phyloP scores from a whole-genome alignment of 2,113 vertebrate genomes.

The Microcebus griseorufus region DNA sequence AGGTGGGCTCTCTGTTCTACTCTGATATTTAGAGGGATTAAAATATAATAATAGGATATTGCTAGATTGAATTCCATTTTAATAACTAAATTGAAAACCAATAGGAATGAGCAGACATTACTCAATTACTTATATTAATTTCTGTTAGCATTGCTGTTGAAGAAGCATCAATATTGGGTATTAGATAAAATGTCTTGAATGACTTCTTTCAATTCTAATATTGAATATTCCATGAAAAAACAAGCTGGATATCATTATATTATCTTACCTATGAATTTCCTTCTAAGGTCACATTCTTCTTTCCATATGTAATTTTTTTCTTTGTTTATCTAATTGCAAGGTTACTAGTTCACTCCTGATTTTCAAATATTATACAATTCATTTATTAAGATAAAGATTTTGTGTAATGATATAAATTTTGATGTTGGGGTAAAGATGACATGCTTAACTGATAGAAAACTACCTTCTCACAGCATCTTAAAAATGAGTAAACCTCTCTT shows the following conservation, averaged over 20 bases:
- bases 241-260: no score
- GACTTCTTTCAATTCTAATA: neutral
- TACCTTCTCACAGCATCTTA: conserved; percentile 67
- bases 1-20: neutral
- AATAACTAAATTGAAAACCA: neutral
- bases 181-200: neutral
- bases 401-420: conserved; percentile 47
- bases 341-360: neutral
- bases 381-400: conserved; percentile 44
- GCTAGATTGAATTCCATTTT: neutral
- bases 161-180: neutral
- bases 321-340: conserved; percentile 20
- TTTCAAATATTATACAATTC: neutral
- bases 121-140: neutral
- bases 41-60: neutral
- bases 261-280: neutral
- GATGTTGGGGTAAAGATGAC: conserved; percentile 53
- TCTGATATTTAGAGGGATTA: neutral
- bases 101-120: neutral
- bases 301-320: neutral
- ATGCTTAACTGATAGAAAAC: conserved; percentile 62
- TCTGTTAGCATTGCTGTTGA: neutral
- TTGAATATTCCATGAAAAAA: neutral
- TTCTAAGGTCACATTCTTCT: neutral
- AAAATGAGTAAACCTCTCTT: conserved; percentile 42